Evolutionary conservation across 2,797 vertebrate genomes (phyloP).

Genomic region (Phoxinus dragarum): DNA sequence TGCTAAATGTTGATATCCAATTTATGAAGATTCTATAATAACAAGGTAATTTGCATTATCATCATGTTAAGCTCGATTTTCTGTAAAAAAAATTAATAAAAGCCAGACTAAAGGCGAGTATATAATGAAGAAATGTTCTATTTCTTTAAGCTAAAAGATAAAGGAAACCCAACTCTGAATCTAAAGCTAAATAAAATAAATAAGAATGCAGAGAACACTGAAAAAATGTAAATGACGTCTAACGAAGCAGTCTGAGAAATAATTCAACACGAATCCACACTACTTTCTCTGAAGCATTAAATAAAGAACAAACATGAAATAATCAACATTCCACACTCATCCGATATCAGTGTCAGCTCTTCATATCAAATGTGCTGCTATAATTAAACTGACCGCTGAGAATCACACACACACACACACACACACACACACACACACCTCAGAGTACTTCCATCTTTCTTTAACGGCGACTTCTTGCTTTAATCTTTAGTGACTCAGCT

Average conservation of each 20-base stretch:
- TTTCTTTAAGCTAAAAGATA: background rate
- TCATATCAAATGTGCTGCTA: background rate
- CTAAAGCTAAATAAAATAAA: no score
- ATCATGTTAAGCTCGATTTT: background rate
- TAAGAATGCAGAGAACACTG: background rate
- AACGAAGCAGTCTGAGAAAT: background rate
- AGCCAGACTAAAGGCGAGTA: no score
- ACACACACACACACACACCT: background rate
- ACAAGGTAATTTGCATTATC: no score
- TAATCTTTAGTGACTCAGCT: conserved; percentile 40
- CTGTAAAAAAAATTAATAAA: background rate
- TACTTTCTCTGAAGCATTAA: background rate
- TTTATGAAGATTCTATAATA: background rate
- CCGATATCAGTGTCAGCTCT: conserved; percentile 1
- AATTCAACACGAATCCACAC: background rate
- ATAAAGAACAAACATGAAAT: conserved; percentile 24
- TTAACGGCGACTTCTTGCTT: conserved; percentile 24
- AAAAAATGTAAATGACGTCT: no score
- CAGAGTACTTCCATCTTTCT: conserved; percentile 26
- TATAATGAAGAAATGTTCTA: background rate
- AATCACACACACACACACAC: background rate
- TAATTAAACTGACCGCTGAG: conserved; percentile 6
- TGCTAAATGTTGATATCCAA: background rate
- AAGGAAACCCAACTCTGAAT: background rate
- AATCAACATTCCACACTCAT: conserved; percentile 19